Evolutionary conservation across 2,113 vertebrate species (phyloP).

Genomic region (Sceloporus tristichus): DNA sequence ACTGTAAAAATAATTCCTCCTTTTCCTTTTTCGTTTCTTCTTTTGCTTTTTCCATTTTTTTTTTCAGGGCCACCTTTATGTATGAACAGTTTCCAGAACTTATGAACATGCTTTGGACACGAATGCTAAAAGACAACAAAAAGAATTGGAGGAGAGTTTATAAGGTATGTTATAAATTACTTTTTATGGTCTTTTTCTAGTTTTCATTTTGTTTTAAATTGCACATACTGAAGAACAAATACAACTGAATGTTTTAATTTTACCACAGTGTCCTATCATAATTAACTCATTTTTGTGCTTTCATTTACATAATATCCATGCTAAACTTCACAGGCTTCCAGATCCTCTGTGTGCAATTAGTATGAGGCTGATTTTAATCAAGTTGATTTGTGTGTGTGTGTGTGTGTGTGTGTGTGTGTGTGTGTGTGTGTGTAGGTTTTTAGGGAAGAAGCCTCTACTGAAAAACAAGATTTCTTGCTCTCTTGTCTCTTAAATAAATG

Average conservation of each 20-base stretch:
- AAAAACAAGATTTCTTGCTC: not conserved
- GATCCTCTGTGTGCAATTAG: conserved; percentile 24
- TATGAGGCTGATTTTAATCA: conserved; percentile 28
- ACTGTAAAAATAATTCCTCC: not conserved
- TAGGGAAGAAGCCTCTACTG: not conserved
- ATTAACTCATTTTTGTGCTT: conserved; percentile 12
- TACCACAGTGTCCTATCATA: not conserved
- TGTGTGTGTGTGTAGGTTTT: conserved; percentile 13
- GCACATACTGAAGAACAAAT: not conserved
- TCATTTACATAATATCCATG: conserved; percentile 24
- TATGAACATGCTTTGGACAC: conserved; percentile 98
- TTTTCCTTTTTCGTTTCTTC: conserved; percentile 42
- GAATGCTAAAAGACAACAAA: conserved; percentile 99
- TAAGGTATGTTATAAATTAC: conserved; percentile 84
- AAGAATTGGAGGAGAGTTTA: conserved; percentile 99
- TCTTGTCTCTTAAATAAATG: conserved; percentile 20
- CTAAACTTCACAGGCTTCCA: conserved; percentile 16
- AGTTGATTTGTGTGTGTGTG: conserved; percentile 38
- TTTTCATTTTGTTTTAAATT: not conserved
- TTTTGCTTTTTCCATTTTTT: conserved; percentile 61
- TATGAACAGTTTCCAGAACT: conserved; percentile 99
- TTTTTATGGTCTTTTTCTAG: conserved; percentile 15
- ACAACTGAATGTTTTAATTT: conserved; percentile 34
- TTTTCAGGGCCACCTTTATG: conserved; percentile 93
- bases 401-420: conserved; percentile 23